phyloP scores from a whole-genome alignment of 2,797 vertebrate genomes.

The Ciconia nigra region DNA sequence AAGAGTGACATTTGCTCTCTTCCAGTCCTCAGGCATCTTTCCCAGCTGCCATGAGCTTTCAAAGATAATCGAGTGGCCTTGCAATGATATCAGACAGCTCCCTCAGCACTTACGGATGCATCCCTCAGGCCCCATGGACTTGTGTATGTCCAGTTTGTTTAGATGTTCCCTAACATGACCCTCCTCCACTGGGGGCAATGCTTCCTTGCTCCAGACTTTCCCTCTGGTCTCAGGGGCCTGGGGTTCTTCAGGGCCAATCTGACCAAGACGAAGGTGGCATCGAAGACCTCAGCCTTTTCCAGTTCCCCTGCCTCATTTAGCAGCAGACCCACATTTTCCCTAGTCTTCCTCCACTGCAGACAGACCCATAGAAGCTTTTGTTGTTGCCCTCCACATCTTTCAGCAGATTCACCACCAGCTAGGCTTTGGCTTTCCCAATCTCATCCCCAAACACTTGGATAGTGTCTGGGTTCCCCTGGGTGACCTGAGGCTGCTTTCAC shows the following conservation, averaged over 20 bases:
- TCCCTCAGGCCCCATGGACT: not conserved
- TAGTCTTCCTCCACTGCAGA: not conserved
- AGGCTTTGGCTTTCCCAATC: not conserved
- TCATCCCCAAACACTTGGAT: not conserved
- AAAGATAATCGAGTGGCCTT: not conserved
- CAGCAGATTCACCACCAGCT: not conserved
- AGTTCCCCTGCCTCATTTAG: not conserved
- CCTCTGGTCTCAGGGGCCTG: too few species aligned
- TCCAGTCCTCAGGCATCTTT: not conserved
- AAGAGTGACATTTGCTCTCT: not conserved
- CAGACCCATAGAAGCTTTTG: not conserved
- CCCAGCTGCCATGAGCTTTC: not conserved
- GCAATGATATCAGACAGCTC: not conserved
- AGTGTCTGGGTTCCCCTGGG: not conserved
- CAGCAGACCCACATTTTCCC: not conserved
- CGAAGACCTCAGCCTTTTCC: not conserved
- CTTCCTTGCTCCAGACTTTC: not conserved
- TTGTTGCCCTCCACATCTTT: not conserved
- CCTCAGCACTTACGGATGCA: not conserved
- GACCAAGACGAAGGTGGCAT: not conserved
- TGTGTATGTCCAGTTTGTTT: not conserved
- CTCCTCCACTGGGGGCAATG: not conserved
- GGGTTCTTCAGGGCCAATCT: not conserved
- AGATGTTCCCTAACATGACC: not conserved
- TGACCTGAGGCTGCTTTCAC: not conserved